Percentiles rank a stretch among this genome's conserved stretches.
phyloP scores from a whole-genome alignment of 2,888 invertebrate species.

The Carterocephalus palaemon region DNA sequence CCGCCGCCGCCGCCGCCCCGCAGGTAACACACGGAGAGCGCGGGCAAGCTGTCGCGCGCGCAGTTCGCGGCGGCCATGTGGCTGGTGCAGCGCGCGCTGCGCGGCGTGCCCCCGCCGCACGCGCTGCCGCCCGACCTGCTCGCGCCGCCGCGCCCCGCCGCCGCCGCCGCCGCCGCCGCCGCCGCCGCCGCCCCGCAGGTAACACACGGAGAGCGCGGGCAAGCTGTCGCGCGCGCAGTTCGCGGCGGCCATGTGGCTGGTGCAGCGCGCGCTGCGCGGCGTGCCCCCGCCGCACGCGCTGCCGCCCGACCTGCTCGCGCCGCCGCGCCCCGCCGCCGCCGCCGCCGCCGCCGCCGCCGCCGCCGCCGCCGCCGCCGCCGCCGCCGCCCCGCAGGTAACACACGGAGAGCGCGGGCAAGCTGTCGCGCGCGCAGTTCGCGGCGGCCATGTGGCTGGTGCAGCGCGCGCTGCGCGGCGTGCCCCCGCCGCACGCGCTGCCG shows the following conservation, averaged over 20 bases:
- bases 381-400: constrained; percentile 97
- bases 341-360: constrained; percentile 86
- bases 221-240: constrained; percentile 97
- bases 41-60: constrained; percentile 93
- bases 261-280: constrained; percentile 90
- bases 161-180: constrained; percentile 86
- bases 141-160: constrained; percentile 80
- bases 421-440: constrained; percentile 90
- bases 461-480: constrained; percentile 81
- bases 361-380: constrained; percentile 85
- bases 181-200: constrained; percentile 73
- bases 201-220: too few relatives aligned
- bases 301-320: constrained; percentile 90
- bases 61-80: constrained; percentile 99
- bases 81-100: constrained; percentile 91
- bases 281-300: constrained; percentile 91
- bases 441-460: constrained; percentile 91
- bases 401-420: constrained; percentile 96
- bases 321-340: constrained; percentile 79
- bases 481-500: too few relatives aligned
- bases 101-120: constrained; percentile 92
- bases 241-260: constrained; percentile 96
- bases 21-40: too few relatives aligned
- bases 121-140: constrained; percentile 92
- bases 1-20: constrained; percentile 82